Evolutionary conservation across 2,113 vertebrate species (phyloP).

Genomic region (Anser brachyrhynchus): DNA sequence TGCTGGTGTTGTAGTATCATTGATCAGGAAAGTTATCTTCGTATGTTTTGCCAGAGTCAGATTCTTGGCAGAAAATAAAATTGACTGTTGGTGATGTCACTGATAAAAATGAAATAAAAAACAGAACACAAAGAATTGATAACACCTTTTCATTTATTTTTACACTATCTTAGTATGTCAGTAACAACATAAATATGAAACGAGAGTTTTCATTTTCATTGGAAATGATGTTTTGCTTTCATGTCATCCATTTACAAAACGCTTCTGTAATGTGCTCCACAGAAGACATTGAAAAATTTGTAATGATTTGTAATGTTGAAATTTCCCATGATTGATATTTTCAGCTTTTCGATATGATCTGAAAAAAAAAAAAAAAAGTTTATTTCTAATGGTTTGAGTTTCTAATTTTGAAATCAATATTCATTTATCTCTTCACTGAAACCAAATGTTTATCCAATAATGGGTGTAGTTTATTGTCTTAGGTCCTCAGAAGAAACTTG

Average conservation of each 20-base stretch:
- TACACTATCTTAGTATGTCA: neutral
- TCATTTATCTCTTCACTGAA: neutral
- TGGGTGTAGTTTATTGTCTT: neutral
- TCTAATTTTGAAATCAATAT: neutral
- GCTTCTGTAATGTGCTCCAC: neutral
- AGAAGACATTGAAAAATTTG: neutral
- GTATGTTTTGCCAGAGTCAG: neutral
- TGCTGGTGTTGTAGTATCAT: neutral
- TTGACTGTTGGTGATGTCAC: neutral
- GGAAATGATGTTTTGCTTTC: neutral
- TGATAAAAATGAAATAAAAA: neutral
- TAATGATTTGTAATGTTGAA: neutral
- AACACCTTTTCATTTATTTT: neutral
- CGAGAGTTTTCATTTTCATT: neutral
- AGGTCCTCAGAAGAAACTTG: neutral
- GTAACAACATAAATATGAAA: neutral
- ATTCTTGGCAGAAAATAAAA: neutral
- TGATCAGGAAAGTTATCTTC: neutral
- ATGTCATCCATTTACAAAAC: neutral
- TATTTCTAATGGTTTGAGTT: neutral
- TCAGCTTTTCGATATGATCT: neutral
- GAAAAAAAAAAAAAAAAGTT: neutral
- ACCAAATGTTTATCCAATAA: neutral
- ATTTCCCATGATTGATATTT: neutral
- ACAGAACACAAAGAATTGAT: neutral